Conservation (phyloP, 1,140 invertebrate genomes). For the Cotesia glomerata region DNA sequence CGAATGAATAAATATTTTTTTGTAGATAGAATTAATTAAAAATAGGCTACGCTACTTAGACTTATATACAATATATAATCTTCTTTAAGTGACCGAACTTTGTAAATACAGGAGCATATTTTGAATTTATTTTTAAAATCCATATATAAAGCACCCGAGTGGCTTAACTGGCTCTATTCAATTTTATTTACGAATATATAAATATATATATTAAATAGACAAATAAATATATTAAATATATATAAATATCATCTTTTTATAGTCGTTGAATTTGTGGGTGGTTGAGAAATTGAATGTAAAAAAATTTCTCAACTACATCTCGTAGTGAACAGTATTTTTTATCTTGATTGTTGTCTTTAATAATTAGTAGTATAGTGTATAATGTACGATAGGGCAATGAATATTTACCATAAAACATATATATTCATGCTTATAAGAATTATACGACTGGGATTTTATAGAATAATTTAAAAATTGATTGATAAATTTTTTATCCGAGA, state of each 20-base stretch:
- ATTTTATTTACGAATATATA: too few relatives aligned
- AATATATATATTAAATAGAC: not conserved
- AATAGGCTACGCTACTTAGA: not conserved
- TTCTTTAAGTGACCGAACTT: not conserved
- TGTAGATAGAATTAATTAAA: not conserved
- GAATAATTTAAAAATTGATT: not conserved
- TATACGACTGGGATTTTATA: slow-evolving; percentile 1
- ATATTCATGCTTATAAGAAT: slow-evolving; percentile 7
- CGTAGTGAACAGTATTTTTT: slow-evolving; percentile 27
- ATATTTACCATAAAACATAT: slow-evolving; percentile 2
- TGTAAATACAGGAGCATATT: not conserved
- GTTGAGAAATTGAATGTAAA: not conserved
- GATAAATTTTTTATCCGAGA: not conserved
- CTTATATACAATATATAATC: not conserved
- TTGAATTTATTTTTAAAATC: not conserved
- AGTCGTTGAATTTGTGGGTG: too few relatives aligned
- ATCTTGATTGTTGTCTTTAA: slow-evolving; percentile 2
- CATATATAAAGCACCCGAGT: not conserved
- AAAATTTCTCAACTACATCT: slow-evolving; percentile 4
- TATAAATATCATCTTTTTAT: too few relatives aligned
- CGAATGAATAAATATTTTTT: not conserved
- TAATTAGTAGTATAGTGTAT: not conserved
- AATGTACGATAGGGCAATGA: slow-evolving; percentile 16
- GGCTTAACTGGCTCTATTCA: not conserved
- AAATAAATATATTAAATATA: not conserved